A percentile compares a stretch with the other conserved stretches of the same genome.
Conservation (phyloP, 2,797 vertebrate species). For the Coregonus sp. region DNA sequence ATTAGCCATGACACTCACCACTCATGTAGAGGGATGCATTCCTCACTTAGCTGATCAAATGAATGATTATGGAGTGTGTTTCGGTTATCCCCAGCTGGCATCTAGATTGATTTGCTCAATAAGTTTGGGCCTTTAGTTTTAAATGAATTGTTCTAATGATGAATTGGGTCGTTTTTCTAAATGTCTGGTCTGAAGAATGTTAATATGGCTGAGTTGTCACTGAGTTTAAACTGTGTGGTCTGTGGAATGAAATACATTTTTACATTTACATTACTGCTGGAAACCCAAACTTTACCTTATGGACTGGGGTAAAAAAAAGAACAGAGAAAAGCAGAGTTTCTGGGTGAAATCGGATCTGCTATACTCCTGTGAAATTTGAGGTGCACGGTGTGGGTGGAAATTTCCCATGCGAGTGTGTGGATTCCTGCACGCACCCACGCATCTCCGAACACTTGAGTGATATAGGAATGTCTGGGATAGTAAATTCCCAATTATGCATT, state of each 20-base stretch:
- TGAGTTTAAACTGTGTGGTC: background rate
- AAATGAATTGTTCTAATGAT: constrained; percentile 24
- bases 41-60: constrained; percentile 32
- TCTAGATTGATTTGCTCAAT: constrained; percentile 42
- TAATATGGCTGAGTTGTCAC: background rate
- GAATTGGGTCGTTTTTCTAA: constrained; percentile 13
- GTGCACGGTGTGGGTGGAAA: too few species aligned
- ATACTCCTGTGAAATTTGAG: too few species aligned
- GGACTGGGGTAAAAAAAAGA: background rate
- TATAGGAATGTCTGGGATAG: too few species aligned
- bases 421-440: too few species aligned
- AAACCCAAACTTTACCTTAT: background rate
- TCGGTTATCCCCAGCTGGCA: constrained; percentile 27
- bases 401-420: too few species aligned
- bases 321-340: too few species aligned
- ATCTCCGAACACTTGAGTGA: too few species aligned
- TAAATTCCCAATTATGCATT: too few species aligned
- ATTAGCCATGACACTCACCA: constrained; percentile 6
- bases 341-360: too few species aligned
- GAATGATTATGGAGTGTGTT: constrained; percentile 29
- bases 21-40: constrained; percentile 5
- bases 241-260: background rate
- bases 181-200: constrained; percentile 10
- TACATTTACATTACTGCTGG: too few species aligned
- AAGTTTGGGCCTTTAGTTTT: constrained; percentile 20